Conservation (phyloP, 2,888 invertebrate species). For the Trissoscelio sp. region DNA sequence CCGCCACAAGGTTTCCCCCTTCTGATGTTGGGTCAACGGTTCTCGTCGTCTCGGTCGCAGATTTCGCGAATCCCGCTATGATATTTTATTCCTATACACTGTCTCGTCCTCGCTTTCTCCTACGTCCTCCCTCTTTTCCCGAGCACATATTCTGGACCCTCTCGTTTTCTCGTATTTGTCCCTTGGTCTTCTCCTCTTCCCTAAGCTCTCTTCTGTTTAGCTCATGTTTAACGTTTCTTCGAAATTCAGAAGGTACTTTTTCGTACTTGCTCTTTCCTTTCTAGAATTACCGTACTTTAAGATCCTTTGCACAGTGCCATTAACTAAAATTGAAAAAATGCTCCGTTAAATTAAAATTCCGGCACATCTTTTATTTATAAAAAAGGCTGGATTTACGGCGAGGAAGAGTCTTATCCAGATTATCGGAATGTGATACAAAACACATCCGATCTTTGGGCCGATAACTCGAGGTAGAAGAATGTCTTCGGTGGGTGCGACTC, state of each 20-base stretch:
- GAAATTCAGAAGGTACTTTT: constrained; percentile 19
- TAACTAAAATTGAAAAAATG: no score
- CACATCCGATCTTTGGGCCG: constrained; percentile 21
- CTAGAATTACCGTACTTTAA: neutral
- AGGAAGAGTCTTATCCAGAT: constrained; percentile 43
- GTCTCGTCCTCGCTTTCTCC: constrained; percentile 48
- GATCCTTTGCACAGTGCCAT: neutral
- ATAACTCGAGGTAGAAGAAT: constrained; percentile 24
- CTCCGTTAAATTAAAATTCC: neutral
- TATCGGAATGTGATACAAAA: constrained; percentile 43
- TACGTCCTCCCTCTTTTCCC: constrained; percentile 31
- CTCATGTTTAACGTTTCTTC: constrained; percentile 45
- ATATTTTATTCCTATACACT: constrained; percentile 78
- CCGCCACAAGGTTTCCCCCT: constrained; percentile 57
- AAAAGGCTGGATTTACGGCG: constrained; percentile 6
- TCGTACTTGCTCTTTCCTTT: no score
- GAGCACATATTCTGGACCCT: constrained; percentile 52
- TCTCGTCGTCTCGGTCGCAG: constrained; percentile 78
- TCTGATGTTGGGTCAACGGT: constrained; percentile 65
- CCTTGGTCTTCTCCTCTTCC: constrained; percentile 60
- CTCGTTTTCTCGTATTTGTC: constrained; percentile 65
- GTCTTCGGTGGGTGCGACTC: constrained; percentile 41
- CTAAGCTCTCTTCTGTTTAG: constrained; percentile 6
- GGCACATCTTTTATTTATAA: neutral
- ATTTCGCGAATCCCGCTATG: constrained; percentile 82